Base-by-base conservation (phyloP, 2,888 invertebrate species). In the Sarcophaga carnaria region DNA sequence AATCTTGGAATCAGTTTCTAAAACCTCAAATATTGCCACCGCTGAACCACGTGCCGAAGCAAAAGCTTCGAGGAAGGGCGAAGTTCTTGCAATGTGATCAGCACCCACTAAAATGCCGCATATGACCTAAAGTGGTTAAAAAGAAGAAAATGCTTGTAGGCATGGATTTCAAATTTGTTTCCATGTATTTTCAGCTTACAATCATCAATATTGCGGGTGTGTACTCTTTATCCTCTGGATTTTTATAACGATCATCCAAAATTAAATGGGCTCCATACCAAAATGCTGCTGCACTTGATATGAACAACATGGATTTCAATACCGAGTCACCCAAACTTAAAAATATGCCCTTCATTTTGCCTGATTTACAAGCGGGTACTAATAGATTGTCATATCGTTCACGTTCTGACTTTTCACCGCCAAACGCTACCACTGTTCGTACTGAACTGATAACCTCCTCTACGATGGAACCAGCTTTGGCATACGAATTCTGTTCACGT, bases 211-310 rank as follows among this genome's bases (percentile, higher is more conserved):
- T 96, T 2, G 96, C 96, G 0, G 97, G 95, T 0, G 96, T 96
- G 89, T 97, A 97, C 45, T 95, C 94, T 8, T 96, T 96, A 11
- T 93, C 91, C 0, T 93, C 94, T 60, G 87, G 81, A 67, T 87
- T 71, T 63, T 95, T 94, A 2, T 94, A 93, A 27, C 96, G 94
- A 92, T 96, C 95, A 0, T 95, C 95, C 54, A 97, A 90, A 85
- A 97, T 96, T 17, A 97, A 94, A 80, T 95, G 95, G 0, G 96
- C 96, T 0, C 97, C 97, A 91, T 97, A 97, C 96, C 97, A 97
- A 92, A 97, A 97, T 0, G 96, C 95, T 0, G 97, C 93, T 0
- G 96, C 95, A 91, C 97, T 96, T 17, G 96, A 96, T n/a, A 95
- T 94, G 91, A 96, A 97, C 20, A 97, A 95, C 88, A 97, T 95